Percentiles rank a stretch among this genome's conserved stretches.
Evolutionary conservation across 2,888 invertebrate genomes (phyloP).

Genomic region (Lasioglossum vierecki): DNA sequence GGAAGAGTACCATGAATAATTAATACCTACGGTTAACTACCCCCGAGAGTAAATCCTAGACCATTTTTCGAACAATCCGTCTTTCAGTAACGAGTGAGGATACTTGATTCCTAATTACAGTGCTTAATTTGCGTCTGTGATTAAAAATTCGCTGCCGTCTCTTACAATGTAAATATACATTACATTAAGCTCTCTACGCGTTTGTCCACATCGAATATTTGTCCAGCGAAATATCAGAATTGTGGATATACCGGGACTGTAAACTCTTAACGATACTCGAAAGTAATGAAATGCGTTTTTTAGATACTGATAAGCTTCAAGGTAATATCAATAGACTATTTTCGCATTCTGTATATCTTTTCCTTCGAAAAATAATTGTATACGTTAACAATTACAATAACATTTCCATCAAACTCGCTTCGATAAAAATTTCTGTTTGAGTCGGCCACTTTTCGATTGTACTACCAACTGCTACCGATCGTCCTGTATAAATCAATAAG

Average conservation of each 20-base stretch:
- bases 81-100: neutral
- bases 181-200: too few species aligned
- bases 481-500: neutral
- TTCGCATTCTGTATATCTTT: too few species aligned
- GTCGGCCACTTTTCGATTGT: too few species aligned
- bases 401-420: neutral
- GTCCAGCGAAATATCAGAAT: too few species aligned
- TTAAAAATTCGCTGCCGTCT: neutral
- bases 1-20: neutral
- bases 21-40: neutral
- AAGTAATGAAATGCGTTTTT: too few species aligned
- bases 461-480: neutral
- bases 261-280: too few species aligned
- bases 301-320: too few species aligned
- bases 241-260: too few species aligned
- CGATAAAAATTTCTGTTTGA: neutral
- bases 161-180: neutral
- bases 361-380: neutral
- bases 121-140: neutral
- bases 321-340: too few species aligned
- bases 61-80: neutral
- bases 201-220: too few species aligned
- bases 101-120: constrained; percentile 1
- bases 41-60: neutral
- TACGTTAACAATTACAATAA: too few species aligned